Evolutionary conservation across 1,140 invertebrate genomes (phyloP).

Genomic region (Tetramorium simillimum): DNA sequence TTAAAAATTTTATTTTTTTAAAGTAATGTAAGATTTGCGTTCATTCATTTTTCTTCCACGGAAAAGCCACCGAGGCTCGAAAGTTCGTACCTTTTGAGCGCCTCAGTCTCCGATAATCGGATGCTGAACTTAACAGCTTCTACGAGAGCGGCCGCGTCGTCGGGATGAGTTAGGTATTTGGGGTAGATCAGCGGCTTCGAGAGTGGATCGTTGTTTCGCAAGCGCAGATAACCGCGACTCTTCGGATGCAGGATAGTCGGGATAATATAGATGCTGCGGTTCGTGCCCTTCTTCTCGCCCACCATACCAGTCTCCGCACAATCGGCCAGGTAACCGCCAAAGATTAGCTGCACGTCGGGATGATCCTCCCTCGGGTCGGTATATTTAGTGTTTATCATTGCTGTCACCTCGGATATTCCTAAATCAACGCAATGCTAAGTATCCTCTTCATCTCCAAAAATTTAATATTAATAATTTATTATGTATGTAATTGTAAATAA

Average conservation of each 20-base stretch:
- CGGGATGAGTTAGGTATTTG: conserved; percentile 92
- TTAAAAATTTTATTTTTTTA: neutral
- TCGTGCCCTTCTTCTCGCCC: conserved; percentile 87
- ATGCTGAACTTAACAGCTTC: conserved; percentile 92
- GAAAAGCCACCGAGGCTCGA: conserved; percentile 54
- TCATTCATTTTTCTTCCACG: neutral
- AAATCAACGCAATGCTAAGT: neutral
- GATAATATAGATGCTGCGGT: conserved; percentile 87
- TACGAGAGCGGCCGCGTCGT: conserved; percentile 90
- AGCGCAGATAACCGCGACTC: conserved; percentile 91
- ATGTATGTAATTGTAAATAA: too few species aligned
- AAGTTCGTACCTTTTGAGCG: conserved; percentile 88
- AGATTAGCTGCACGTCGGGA: conserved; percentile 95
- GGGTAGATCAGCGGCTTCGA: conserved; percentile 93
- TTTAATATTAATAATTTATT: neutral
- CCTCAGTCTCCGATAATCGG: conserved; percentile 88
- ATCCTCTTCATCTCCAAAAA: neutral
- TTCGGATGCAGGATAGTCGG: conserved; percentile 92
- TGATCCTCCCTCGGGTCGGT: conserved; percentile 90
- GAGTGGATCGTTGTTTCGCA: conserved; percentile 91
- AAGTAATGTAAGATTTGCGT: too few species aligned
- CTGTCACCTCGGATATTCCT: conserved; percentile 93
- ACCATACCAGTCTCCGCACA: conserved; percentile 94
- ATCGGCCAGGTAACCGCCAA: conserved; percentile 93
- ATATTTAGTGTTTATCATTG: conserved; percentile 93